Percentiles rank a stretch among this genome's conserved stretches.
phyloP scores from a whole-genome alignment of 1,140 invertebrate species.

The Drosophila mojavensis region DNA sequence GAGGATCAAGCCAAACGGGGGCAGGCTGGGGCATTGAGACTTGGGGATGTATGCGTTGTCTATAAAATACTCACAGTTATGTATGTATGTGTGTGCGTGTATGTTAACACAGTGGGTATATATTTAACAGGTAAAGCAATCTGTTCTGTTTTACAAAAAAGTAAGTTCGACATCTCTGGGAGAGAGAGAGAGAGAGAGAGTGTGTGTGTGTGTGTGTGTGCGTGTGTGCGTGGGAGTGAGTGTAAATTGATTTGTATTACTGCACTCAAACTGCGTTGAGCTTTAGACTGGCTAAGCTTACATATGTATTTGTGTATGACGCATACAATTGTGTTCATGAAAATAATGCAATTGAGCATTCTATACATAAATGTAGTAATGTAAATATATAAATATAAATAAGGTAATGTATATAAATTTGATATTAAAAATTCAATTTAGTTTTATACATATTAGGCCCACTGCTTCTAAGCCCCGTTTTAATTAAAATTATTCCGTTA shows the following conservation, averaged over 20 bases:
- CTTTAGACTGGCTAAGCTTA: neutral
- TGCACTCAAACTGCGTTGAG: neutral
- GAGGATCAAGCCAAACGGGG: neutral
- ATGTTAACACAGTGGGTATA: neutral
- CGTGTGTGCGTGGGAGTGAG: neutral
- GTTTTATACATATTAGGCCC: too few relatives aligned
- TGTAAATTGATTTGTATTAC: neutral
- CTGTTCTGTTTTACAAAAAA: neutral
- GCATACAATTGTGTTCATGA: too few relatives aligned
- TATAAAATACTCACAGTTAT: too few relatives aligned
- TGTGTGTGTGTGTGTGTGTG: neutral
- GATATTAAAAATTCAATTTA: too few relatives aligned
- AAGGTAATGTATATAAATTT: too few relatives aligned
- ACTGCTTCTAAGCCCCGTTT: too few relatives aligned
- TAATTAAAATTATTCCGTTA: too few relatives aligned
- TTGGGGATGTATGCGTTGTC: slow-evolving; percentile 2
- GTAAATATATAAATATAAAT: too few relatives aligned
- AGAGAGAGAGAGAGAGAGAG: neutral
- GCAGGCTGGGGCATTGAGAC: neutral
- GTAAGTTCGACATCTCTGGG: too few relatives aligned
- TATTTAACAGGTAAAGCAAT: neutral
- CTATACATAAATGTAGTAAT: too few relatives aligned
- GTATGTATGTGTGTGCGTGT: neutral
- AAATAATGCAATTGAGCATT: too few relatives aligned
- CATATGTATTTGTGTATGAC: neutral